A percentile compares a stretch with the other conserved stretches of the same genome.
Conservation (phyloP, 2,888 invertebrate genomes). For the Ethmia dodecea region DNA sequence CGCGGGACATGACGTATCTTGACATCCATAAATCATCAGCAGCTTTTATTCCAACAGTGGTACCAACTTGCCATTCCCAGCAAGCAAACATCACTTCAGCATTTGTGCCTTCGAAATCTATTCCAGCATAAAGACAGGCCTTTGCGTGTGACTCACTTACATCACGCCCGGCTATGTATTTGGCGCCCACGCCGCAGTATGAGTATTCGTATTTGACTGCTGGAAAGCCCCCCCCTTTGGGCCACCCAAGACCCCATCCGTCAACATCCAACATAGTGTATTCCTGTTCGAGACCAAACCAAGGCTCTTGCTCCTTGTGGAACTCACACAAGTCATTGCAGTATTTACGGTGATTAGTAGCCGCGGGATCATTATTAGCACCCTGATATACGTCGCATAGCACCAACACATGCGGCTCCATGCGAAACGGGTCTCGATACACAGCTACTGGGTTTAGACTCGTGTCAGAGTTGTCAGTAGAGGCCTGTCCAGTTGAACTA, state of each 20-base stretch:
- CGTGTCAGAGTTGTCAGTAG: constrained; percentile 91
- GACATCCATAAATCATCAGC: constrained; percentile 93
- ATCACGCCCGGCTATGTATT: constrained; percentile 94
- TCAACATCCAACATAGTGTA: constrained; percentile 93
- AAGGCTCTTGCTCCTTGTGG: constrained; percentile 83
- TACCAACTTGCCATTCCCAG: constrained; percentile 95
- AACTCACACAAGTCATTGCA: constrained; percentile 85
- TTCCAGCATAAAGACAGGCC: constrained; percentile 94
- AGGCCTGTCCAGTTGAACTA: constrained; percentile 92
- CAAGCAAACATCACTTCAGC: constrained; percentile 98
- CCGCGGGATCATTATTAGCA: constrained; percentile 83
- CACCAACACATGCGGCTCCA: constrained; percentile 91
- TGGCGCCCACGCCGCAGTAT: constrained; percentile 97
- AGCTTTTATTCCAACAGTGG: constrained; percentile 88
- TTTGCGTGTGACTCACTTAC: constrained; percentile 90
- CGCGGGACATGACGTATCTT: constrained; percentile 87
- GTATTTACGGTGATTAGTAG: constrained; percentile 82
- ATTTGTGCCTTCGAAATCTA: constrained; percentile 95
- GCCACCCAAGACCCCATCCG: constrained; percentile 94
- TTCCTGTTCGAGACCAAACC: constrained; percentile 96
- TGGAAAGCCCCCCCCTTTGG: constrained; percentile 93
- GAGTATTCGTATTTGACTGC: constrained; percentile 89
- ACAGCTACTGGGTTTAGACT: constrained; percentile 91
- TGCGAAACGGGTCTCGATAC: constrained; percentile 93
- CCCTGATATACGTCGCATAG: constrained; percentile 89